Conservation (phyloP, 2,888 invertebrate species). For the Lumbricus terrestris region DNA sequence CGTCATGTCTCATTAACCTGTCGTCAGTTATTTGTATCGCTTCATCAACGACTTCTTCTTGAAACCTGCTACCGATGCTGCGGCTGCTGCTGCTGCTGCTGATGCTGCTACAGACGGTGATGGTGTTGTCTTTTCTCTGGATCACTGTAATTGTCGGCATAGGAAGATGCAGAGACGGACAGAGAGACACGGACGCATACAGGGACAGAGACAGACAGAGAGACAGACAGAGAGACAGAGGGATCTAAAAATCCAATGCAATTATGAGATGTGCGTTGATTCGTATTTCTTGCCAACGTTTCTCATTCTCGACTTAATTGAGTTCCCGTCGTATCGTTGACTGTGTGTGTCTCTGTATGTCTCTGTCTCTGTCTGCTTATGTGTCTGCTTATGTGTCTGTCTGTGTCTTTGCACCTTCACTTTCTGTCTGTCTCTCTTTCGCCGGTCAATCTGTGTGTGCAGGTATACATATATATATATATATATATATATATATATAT, state of each 20-base stretch:
- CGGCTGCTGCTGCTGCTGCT: no score
- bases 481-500: no score
- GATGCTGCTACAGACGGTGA: neutral
- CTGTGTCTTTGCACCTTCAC: no score
- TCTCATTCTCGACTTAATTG: neutral
- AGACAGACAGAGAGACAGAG: neutral
- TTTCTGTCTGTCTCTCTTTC: no score
- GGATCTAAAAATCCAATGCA: neutral
- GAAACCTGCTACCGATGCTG: no score
- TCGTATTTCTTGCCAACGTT: neutral
- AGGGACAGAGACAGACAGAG: neutral
- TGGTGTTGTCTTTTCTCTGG: neutral
- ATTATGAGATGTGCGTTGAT: neutral
- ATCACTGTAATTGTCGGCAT: neutral
- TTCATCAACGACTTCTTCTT: neutral
- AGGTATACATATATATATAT: no score
- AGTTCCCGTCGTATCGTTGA: neutral
- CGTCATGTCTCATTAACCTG: constrained; percentile 6
- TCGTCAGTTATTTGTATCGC: neutral
- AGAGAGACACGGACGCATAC: neutral
- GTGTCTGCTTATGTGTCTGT: no score
- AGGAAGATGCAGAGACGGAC: neutral
- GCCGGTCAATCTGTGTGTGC: no score
- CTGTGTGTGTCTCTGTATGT: neutral
- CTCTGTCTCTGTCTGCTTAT: no score